Evolutionary conservation across 1,140 invertebrate genomes (phyloP), one percentile per base, ranked within the genome.

Genomic region (Drosophila willistoni): DNA sequence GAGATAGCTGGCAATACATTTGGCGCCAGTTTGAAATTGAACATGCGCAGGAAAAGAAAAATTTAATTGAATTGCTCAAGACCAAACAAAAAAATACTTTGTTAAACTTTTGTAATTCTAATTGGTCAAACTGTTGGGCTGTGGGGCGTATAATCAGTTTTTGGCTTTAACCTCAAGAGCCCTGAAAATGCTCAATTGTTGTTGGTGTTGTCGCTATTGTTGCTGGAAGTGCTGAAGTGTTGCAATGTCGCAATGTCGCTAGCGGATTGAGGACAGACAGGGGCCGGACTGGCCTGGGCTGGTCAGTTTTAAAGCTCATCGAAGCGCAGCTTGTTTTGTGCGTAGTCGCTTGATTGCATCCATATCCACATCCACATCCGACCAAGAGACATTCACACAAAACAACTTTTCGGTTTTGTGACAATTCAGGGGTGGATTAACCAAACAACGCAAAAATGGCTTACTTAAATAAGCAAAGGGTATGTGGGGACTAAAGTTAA

Each of bases 341-440:
- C 71, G 60, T 72, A 22, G 44, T 33, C 72, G 83, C 79, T 83
- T 80, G 72, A 86, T 86, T 86, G 83, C 82, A 56, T 69, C 66
- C 65, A 74, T 60, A 54, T 79, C 77, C 61, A 74, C 54, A 66
- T 74, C 62, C 62, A 74, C 54, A 66, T 74, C 62, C 62, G 68
- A 36, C 54, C 5, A 25, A 61, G n/a, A 59, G 55, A 17, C 42
- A 10, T 22, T 3, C 19, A 19, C 44, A 51, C 44, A 51, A 44
- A 64, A 39, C 61, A 67, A 36, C 47, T 47, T 47, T 59, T 36
- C 64, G 22, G 25, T 33, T 29, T 13, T 56, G 65, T 56, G 25
- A 41, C 57, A 44, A 57, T 29, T 36, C 68, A 55, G 17, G 44
- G 17, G 17, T 22, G 17, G 44, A 22, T 51, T 51, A 19, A 17